phyloP scores from a whole-genome alignment of 2,797 vertebrate genomes.

The Labroides dimidiatus region DNA sequence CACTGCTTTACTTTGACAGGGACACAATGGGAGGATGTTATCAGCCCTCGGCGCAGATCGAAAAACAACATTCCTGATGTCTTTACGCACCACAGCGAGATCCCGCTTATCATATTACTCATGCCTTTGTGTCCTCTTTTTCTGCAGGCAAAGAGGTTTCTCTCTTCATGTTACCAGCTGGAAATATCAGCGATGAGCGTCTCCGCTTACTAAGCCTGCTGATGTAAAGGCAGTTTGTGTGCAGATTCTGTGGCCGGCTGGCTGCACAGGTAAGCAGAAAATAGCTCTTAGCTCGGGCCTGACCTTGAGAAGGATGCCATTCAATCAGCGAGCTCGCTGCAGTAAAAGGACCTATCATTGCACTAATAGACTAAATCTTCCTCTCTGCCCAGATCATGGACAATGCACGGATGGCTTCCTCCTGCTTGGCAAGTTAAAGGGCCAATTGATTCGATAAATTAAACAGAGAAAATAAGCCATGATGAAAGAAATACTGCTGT shows the following conservation, averaged over 20 bases:
- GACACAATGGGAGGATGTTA: slow-evolving; percentile 70
- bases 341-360: slow-evolving; percentile 77
- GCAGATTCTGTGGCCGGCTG: slow-evolving; percentile 71
- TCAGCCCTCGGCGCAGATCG: slow-evolving; percentile 44
- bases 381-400: slow-evolving; percentile 70
- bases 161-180: slow-evolving; percentile 76
- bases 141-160: slow-evolving; percentile 73
- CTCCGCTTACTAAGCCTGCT: slow-evolving; percentile 72
- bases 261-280: slow-evolving; percentile 85
- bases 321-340: slow-evolving; percentile 76
- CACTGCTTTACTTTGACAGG: slow-evolving; percentile 58
- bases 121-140: slow-evolving; percentile 74
- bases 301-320: slow-evolving; percentile 82
- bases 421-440: slow-evolving; percentile 75
- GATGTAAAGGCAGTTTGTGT: slow-evolving; percentile 73
- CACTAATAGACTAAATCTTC: slow-evolving; percentile 79
- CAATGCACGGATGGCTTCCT: slow-evolving; percentile 74
- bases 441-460: slow-evolving; percentile 77
- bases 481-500: slow-evolving; percentile 66
- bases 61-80: slow-evolving; percentile 72
- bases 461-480: slow-evolving; percentile 71
- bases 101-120: slow-evolving; percentile 76
- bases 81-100: slow-evolving; percentile 61
- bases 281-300: slow-evolving; percentile 77
- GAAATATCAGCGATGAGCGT: slow-evolving; percentile 76